Evolutionary conservation across 2,797 vertebrate genomes (phyloP), one percentile per base, ranked within the genome.

Genomic region (Pangasius mekongensis): DNA sequence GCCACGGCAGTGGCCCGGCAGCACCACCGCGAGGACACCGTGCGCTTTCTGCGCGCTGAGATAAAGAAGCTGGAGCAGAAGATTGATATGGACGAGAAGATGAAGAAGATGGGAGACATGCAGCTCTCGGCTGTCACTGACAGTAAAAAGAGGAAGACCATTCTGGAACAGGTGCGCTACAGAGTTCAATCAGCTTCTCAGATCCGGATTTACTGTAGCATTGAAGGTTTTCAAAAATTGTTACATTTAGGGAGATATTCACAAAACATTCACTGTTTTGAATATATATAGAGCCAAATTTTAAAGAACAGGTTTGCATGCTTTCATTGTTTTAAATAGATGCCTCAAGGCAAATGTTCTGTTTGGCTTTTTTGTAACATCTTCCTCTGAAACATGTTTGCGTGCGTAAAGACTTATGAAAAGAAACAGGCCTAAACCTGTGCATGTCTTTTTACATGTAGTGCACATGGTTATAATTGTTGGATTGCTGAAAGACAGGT

Each of bases 31-130:
- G 98, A 98, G 81, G 98, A 99, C 94, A 99, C 98, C 0, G 95
- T 99, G 87, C 97, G 98, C n/a, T 96, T 99, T 60, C 96, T 99
- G 8, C 97, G 95, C 20, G 96, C 97, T 0, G 98, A 99, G 91
- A 97, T 98, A 89, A 98, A 97, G 84, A 98, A 98, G 89, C 96
- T 99, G 89, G 98, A 99, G 93, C 98, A 99, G 94, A 99, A 98
- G 95, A 98, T 99, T 0, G 98, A 99, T 94, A 99, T 99, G 98
- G 98, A 99, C 0, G 98, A 99, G 92, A 99, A 99, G 95, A 99
- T 99, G 98, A 99, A 99, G 95, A 99, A 99, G 89, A 99, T 99
- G 98, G 98, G 98, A 0, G 98, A 99, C 89, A 99, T 99, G 98
- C 98, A 99, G 92, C 96, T 99, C 87, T 97, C 98, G 0, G 96